Evolutionary conservation across 2,113 vertebrate species (phyloP).

Genomic region (Camelus bactrianus): DNA sequence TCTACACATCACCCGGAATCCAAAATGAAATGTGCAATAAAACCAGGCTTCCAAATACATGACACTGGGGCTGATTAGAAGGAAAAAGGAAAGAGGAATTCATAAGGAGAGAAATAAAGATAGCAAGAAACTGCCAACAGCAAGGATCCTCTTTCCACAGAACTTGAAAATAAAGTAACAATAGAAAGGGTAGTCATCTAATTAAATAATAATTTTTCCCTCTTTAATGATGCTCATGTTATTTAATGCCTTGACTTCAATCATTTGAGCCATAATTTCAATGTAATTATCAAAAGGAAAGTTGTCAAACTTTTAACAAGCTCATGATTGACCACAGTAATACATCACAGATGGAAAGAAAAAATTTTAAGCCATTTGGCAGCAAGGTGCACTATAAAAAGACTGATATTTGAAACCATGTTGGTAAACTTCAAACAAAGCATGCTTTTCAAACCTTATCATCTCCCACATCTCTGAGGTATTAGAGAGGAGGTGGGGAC

Average conservation of each 20-base stretch:
- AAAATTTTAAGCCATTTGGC: slow-evolving; percentile 40
- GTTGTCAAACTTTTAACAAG: slow-evolving; percentile 87
- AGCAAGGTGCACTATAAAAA: background rate
- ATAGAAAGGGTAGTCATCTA: slow-evolving; percentile 84
- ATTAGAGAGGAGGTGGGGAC: too few species aligned
- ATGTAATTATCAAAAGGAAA: slow-evolving; percentile 84
- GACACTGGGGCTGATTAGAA: slow-evolving; percentile 81
- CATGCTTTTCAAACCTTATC: background rate
- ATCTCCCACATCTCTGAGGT: background rate
- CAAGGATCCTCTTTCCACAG: slow-evolving; percentile 84
- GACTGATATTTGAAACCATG: background rate
- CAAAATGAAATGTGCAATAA: slow-evolving; percentile 72
- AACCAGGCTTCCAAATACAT: slow-evolving; percentile 79
- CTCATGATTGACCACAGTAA: slow-evolving; percentile 79
- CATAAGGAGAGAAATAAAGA: slow-evolving; percentile 82
- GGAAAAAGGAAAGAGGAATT: slow-evolving; percentile 84
- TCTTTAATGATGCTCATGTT: slow-evolving; percentile 82
- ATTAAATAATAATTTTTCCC: slow-evolving; percentile 90
- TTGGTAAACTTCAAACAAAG: background rate
- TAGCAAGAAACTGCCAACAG: slow-evolving; percentile 88
- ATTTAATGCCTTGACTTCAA: slow-evolving; percentile 84
- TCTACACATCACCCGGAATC: slow-evolving; percentile 69
- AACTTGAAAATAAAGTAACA: slow-evolving; percentile 87
- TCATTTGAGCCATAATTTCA: slow-evolving; percentile 78
- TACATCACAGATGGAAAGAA: slow-evolving; percentile 69